Percentiles rank a stretch among this genome's conserved stretches.
Conservation (phyloP, 2,113 vertebrate genomes). For the Pyrgilauda ruficollis region DNA sequence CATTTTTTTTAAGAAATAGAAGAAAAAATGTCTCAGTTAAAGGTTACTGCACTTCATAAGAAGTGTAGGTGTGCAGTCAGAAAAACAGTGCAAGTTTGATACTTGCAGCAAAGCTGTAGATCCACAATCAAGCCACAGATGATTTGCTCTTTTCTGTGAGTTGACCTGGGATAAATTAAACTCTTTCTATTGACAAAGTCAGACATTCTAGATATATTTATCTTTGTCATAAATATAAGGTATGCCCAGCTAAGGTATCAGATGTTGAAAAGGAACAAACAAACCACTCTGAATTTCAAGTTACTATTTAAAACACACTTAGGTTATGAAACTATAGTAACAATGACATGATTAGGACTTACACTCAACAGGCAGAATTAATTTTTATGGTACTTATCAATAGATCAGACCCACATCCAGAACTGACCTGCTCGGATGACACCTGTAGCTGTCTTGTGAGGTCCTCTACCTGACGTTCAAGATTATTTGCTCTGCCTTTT, state of each 20-base stretch:
- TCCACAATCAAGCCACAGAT: not conserved
- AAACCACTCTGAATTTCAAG: not conserved
- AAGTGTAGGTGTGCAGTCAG: not conserved
- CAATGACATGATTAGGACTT: not conserved
- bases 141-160: not conserved
- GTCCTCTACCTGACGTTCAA: slow-evolving; percentile 85
- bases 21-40: not conserved
- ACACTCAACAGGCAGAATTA: not conserved
- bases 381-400: not conserved
- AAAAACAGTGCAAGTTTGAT: not conserved
- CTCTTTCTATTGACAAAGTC: not conserved
- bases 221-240: accelerated
- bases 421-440: slow-evolving; percentile 82
- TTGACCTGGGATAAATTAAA: not conserved
- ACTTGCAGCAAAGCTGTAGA: not conserved
- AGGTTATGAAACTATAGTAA: not conserved
- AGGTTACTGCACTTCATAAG: not conserved
- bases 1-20: not conserved
- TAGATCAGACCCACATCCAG: not conserved
- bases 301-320: not conserved
- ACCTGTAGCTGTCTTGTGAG: slow-evolving; percentile 83
- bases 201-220: not conserved
- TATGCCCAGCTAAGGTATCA: not conserved
- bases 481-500: slow-evolving; percentile 77
- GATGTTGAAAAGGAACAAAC: not conserved